Base-by-base conservation (phyloP, 2,113 vertebrate species). In the Todiramphus saurophagus region DNA sequence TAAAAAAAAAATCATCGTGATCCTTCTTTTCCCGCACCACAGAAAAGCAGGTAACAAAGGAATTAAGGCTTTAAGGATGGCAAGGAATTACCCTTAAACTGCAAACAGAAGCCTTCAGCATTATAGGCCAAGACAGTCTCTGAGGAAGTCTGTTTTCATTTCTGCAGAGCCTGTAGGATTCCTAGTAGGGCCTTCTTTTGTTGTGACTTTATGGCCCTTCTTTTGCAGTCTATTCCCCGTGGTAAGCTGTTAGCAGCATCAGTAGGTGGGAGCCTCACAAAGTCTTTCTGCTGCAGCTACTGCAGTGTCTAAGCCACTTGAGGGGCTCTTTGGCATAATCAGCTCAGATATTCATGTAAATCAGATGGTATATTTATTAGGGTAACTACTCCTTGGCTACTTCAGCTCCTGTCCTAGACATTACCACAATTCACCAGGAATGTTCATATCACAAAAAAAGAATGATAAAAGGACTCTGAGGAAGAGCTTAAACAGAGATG, bases 211-310 rank as follows among this genome's bases (percentile, higher is more conserved):
- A 14, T 8, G 33, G 4, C 6, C 24, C 24, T 72, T 76, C 33
- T 74, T 63, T 66, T 63, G 50, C 30, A 20, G 33, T 53, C 31
- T 5, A 1, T 31, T 43, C 31, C 9, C 31, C n/a, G 17, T 37
- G 48, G 15, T 28, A 44, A n/a, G 18, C n/a, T 72, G 10, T 62
- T 62, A 35, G 21, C 31, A 74, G 27, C 23, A 18, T 10, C 1
- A 0, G 3, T 33, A 56, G 23, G 11, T 83, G 60, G 8, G 8
- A 78, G 14, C 37, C 37, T 66, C n/a, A 9, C 1, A 1, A 39
- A 58, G 13, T n/a, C 37, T 39, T 56, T 67, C 70, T 64, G 15
- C 67, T 82, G 43, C 58, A 56, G 51, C 10, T 68, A 4, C 43
- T 67, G 30, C 33, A 15, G 31, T 6, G 6, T 56, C 6, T 48